Evolutionary conservation across 2,888 invertebrate species (phyloP).

Genomic region (Stomorhina lunata): DNA sequence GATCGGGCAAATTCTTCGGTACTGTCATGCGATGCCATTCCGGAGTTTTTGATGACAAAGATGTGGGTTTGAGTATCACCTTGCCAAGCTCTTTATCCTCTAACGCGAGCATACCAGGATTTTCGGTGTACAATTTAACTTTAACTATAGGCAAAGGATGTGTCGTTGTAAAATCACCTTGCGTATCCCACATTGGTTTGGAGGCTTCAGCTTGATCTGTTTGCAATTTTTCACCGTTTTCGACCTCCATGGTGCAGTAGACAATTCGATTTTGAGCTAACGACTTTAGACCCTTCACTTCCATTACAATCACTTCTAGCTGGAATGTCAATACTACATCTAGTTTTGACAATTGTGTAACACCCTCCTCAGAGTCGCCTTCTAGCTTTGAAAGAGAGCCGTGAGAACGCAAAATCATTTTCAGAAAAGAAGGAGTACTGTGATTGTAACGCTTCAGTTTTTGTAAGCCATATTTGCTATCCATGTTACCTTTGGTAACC

Average conservation of each 20-base stretch:
- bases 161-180: constrained; percentile 99
- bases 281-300: constrained; percentile 98
- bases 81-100: constrained; percentile 99
- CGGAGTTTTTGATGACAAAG: constrained; percentile 92
- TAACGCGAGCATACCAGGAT: constrained; percentile 97
- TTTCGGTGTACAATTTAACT: constrained; percentile 98
- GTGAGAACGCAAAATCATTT: constrained; percentile 87
- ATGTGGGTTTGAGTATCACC: constrained; percentile 92
- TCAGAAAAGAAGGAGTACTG: constrained; percentile 81
- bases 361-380: constrained; percentile 96
- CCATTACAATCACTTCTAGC: constrained; percentile 99
- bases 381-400: constrained; percentile 95
- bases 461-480: constrained; percentile 98
- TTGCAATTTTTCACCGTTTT: constrained; percentile 98
- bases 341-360: constrained; percentile 97
- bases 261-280: constrained; percentile 98
- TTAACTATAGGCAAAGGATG: constrained; percentile 98
- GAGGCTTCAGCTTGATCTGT: constrained; percentile 99
- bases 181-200: constrained; percentile 99
- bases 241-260: constrained; percentile 99
- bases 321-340: constrained; percentile 99
- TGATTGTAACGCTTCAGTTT: constrained; percentile 99
- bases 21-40: constrained; percentile 99
- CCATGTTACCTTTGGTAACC: constrained; percentile 98
- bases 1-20: constrained; percentile 96